Evolutionary conservation across 2,888 invertebrate species (phyloP).

Genomic region (Nowickia ferox): DNA sequence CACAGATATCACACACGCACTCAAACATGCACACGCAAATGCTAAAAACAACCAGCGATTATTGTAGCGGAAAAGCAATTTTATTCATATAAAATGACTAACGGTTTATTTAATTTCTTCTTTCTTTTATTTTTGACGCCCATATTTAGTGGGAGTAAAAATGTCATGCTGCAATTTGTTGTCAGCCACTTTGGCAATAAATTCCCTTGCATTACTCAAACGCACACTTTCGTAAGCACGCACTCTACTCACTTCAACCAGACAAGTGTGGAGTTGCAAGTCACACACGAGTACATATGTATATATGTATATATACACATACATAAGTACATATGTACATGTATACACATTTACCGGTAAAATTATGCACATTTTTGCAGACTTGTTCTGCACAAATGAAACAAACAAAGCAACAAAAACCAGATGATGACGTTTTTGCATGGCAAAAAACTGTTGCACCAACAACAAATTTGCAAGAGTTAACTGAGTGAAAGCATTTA

Average conservation of each 20-base stretch:
- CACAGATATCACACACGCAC: neutral
- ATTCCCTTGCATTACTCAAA: slow-evolving; percentile 53
- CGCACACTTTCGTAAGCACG: neutral
- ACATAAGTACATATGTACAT: neutral
- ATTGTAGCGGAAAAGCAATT: slow-evolving; percentile 36
- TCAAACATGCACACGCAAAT: neutral
- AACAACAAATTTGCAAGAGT: slow-evolving; percentile 33
- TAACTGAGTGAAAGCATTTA: neutral
- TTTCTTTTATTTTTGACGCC: neutral
- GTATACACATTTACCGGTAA: neutral
- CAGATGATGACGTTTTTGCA: slow-evolving; percentile 42
- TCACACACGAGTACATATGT: neutral
- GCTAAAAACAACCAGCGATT: slow-evolving; percentile 9
- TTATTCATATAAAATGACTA: slow-evolving; percentile 46
- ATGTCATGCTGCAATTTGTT: slow-evolving; percentile 14
- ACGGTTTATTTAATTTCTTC: slow-evolving; percentile 7
- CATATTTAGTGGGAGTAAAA: neutral
- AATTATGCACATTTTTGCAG: slow-evolving; percentile 1
- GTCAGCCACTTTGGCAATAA: slow-evolving; percentile 17
- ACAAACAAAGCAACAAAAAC: neutral
- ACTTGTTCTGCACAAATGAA: slow-evolving; percentile 40
- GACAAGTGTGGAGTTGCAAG: slow-evolving; percentile 19
- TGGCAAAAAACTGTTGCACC: slow-evolving; percentile 36
- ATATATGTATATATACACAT: neutral
- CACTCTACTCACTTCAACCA: neutral